Evolutionary conservation across 2,888 invertebrate genomes (phyloP).

Genomic region (Pycnomerus fuliginosus): DNA sequence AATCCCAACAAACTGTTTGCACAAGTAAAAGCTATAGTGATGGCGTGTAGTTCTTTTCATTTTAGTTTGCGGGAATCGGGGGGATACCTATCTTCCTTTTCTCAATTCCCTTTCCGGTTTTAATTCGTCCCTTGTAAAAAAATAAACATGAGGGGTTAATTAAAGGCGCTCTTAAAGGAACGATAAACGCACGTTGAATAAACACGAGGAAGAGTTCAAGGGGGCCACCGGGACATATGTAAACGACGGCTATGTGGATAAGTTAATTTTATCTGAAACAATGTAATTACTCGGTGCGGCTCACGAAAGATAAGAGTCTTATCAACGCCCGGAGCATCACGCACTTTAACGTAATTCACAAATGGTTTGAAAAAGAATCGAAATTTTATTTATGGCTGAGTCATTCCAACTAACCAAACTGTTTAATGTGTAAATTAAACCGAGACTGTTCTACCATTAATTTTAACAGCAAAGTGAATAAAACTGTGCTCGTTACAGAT

Average conservation of each 20-base stretch:
- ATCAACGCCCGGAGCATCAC: slow-evolving; percentile 46
- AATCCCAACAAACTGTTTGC: too few species aligned
- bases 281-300: slow-evolving; percentile 46
- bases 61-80: too few species aligned
- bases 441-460: not conserved
- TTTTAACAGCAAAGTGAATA: slow-evolving; percentile 5
- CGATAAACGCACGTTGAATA: slow-evolving; percentile 14
- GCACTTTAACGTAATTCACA: slow-evolving; percentile 47
- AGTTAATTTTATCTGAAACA: slow-evolving; percentile 48
- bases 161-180: slow-evolving; percentile 8
- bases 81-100: too few species aligned
- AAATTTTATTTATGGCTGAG: too few species aligned
- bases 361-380: too few species aligned
- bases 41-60: too few species aligned
- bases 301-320: slow-evolving; percentile 44
- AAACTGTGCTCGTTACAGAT: slow-evolving; percentile 5
- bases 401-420: too few species aligned
- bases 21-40: too few species aligned
- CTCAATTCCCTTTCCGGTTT: too few species aligned
- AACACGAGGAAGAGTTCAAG: slow-evolving; percentile 4
- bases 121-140: not conserved
- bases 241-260: slow-evolving; percentile 42
- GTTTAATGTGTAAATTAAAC: not conserved
- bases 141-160: slow-evolving; percentile 6
- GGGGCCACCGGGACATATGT: slow-evolving; percentile 30